Conservation (phyloP, 2,113 vertebrate genomes). For the Elaphurus davidianus region DNA sequence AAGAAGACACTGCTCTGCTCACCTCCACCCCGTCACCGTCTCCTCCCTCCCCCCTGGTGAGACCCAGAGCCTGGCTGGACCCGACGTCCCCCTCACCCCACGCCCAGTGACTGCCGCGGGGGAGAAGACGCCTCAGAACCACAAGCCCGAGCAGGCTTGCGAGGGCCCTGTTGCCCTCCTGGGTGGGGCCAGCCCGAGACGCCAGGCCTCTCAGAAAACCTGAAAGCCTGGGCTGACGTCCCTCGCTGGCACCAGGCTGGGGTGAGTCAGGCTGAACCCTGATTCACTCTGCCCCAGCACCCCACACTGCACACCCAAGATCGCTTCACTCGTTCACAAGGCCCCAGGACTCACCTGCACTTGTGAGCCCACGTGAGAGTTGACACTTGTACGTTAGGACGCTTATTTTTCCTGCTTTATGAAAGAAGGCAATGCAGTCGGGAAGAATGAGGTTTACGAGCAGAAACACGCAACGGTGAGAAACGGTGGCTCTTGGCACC, state of each 20-base stretch:
- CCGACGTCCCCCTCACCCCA: fast-evolving
- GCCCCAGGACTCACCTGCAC: not conserved
- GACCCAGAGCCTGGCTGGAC: not conserved
- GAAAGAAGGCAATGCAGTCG: not conserved
- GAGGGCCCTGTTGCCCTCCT: not conserved
- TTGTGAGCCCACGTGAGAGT: not conserved
- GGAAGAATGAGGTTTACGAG: not conserved
- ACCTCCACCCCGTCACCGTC: not conserved
- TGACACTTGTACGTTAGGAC: fast-evolving
- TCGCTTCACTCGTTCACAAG: not conserved
- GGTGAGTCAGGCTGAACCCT: not conserved
- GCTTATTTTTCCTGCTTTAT: not conserved
- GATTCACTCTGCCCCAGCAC: not conserved
- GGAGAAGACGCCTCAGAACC: not conserved
- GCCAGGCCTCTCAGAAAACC: not conserved
- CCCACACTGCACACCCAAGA: not conserved
- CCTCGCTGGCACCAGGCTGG: not conserved
- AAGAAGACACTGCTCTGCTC: not conserved
- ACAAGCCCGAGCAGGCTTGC: not conserved
- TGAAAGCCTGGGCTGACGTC: not conserved
- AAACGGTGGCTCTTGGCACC: not conserved
- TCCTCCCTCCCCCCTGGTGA: not conserved
- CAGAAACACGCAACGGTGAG: fast-evolving
- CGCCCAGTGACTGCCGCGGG: fast-evolving
- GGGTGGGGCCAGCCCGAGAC: not conserved